Percentiles rank a stretch among this genome's conserved stretches.
Evolutionary conservation across 2,797 vertebrate species (phyloP).

Genomic region (Macropus fuliginosus): DNA sequence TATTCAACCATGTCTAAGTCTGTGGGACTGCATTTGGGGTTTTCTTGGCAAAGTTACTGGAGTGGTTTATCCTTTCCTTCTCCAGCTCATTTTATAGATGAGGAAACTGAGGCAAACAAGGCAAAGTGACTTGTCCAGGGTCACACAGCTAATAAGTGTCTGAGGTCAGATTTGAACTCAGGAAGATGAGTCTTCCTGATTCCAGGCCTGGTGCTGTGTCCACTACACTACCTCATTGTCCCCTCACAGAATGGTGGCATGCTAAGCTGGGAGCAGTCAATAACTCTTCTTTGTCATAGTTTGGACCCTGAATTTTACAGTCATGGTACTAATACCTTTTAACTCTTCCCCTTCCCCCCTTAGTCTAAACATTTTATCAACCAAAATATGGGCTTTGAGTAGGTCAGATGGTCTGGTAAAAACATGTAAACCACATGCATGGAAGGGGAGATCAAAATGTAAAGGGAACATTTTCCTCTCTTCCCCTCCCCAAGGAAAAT

Average conservation of each 20-base stretch:
- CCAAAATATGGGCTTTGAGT: not conserved
- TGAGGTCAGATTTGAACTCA: no score
- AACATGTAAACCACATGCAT: not conserved
- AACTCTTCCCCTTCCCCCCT: not conserved
- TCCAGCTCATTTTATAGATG: no score
- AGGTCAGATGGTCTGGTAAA: not conserved
- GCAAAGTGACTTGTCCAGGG: no score
- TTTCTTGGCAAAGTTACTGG: no score
- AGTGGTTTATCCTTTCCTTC: no score
- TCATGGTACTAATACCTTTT: not conserved
- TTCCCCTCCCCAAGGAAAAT: not conserved
- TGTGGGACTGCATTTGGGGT: no score
- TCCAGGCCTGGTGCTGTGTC: not conserved
- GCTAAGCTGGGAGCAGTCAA: not conserved
- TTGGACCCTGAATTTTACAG: no score
- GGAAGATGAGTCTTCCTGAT: no score
- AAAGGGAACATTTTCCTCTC: not conserved
- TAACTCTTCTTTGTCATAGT: not conserved
- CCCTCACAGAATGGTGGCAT: not conserved
- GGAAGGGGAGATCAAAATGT: not conserved
- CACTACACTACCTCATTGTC: not conserved
- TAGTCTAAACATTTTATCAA: not conserved
- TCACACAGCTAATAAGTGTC: no score
- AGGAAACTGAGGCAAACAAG: no score
- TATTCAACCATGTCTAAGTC: no score